Conservation (phyloP, 2,797 vertebrate genomes). For the Paedocypris micromegethes region DNA sequence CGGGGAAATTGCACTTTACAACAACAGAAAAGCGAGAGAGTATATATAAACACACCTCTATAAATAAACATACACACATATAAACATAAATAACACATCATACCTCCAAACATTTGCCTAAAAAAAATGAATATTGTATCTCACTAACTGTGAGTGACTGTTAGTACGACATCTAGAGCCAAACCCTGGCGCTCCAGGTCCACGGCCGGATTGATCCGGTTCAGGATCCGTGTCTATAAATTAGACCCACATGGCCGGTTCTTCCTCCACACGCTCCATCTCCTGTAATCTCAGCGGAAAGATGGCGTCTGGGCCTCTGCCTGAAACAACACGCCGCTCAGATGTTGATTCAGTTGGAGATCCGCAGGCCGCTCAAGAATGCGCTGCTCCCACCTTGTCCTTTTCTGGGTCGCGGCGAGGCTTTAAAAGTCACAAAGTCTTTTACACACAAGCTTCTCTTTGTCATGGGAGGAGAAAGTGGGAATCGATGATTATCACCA, state of each 20-base stretch:
- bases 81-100: too few relatives aligned
- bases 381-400: conserved; percentile 2
- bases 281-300: conserved; percentile 17
- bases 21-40: too few relatives aligned
- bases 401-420: background rate
- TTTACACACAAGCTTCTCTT: conserved; percentile 1
- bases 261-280: background rate
- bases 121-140: too few relatives aligned
- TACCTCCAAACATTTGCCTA: too few relatives aligned
- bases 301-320: conserved; percentile 1
- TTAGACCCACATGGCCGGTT: background rate
- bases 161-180: too few relatives aligned
- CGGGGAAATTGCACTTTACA: too few relatives aligned
- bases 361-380: conserved; percentile 7
- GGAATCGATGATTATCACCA: background rate
- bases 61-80: too few relatives aligned
- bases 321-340: conserved; percentile 5
- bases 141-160: too few relatives aligned
- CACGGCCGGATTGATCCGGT: background rate
- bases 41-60: too few relatives aligned
- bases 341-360: conserved; percentile 12
- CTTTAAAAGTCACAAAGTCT: background rate
- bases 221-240: background rate
- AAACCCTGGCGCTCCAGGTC: too few relatives aligned
- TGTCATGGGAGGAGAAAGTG: conserved; percentile 6